These are phyloP conservation scores for Colossoma macropomum DNA, from an alignment of 2,113 vertebrate genomes.

Conservation along the genomic window DNA sequence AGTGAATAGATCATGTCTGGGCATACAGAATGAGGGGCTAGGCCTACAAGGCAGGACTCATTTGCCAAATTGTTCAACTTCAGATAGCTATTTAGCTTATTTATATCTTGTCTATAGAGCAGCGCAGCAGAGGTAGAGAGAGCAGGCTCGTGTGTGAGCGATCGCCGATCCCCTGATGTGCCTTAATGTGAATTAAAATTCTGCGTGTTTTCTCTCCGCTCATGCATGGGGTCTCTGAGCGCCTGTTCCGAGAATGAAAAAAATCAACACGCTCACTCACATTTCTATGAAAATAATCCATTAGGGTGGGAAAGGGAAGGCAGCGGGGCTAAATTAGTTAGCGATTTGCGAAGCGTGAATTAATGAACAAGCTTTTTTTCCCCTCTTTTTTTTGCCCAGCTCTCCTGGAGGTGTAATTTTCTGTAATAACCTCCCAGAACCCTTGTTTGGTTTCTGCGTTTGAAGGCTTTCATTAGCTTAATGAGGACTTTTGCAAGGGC, in stretches of 20 bases:
- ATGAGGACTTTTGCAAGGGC: slow-evolving; percentile 99
- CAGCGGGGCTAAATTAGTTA: slow-evolving; percentile 97
- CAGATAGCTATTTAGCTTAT: neutral
- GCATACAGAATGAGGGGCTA: neutral
- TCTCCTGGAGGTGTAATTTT: slow-evolving; percentile 92
- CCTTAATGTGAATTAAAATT: slow-evolving; percentile 51
- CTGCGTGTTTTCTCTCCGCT: slow-evolving; percentile 50
- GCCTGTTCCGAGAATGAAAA: slow-evolving; percentile 48
- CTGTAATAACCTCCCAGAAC: slow-evolving; percentile 96
- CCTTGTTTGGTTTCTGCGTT: slow-evolving; percentile 86
- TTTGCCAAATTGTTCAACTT: neutral
- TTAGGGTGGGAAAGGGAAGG: slow-evolving; percentile 95
- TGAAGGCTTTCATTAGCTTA: slow-evolving; percentile 99
- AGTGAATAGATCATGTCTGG: no score
- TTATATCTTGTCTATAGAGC: slow-evolving; percentile 11
- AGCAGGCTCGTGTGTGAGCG: slow-evolving; percentile 25
- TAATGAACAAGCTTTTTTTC: slow-evolving; percentile 97
- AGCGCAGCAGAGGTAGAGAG: slow-evolving; percentile 36
- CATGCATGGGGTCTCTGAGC: slow-evolving; percentile 43
- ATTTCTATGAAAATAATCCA: slow-evolving; percentile 97
- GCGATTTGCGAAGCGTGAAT: slow-evolving; percentile 99
- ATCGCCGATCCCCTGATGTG: slow-evolving; percentile 36
- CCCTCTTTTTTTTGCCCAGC: slow-evolving; percentile 72
- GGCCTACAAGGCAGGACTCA: neutral
- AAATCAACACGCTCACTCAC: slow-evolving; percentile 59